Evolutionary conservation across 2,888 invertebrate genomes (phyloP).

Genomic region (Hirtodrosophila histrioides): DNA sequence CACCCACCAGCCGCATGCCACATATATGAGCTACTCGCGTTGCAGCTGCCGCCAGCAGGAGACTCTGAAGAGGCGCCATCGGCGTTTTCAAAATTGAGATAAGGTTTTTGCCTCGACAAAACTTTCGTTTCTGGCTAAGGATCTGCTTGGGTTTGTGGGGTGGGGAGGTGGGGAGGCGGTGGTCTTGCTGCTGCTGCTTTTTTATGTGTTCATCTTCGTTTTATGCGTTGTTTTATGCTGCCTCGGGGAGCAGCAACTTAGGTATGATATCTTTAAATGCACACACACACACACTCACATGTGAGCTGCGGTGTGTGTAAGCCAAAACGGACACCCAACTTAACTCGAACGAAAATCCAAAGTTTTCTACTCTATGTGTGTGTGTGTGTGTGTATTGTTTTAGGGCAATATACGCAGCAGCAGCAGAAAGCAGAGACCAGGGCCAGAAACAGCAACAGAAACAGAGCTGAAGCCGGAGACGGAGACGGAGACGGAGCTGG

Average conservation of each 20-base stretch:
- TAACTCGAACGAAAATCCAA: constrained; percentile 42
- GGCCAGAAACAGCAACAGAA: constrained; percentile 11
- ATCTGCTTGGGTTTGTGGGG: constrained; percentile 30
- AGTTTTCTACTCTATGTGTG: constrained; percentile 32
- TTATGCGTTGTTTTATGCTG: constrained; percentile 67
- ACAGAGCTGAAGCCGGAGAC: constrained; percentile 3
- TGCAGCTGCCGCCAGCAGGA: no score
- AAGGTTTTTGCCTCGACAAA: constrained; percentile 84
- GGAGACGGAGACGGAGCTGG: neutral
- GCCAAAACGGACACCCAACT: constrained; percentile 71
- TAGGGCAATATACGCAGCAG: constrained; percentile 48
- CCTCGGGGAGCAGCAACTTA: constrained; percentile 68
- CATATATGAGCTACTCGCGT: no score
- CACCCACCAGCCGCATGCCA: neutral
- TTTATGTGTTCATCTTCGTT: constrained; percentile 39
- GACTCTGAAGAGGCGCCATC: constrained; percentile 9
- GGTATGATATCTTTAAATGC: constrained; percentile 81
- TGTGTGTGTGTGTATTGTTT: constrained; percentile 49
- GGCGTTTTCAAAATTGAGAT: constrained; percentile 82
- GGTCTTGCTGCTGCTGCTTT: constrained; percentile 28
- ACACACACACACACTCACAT: constrained; percentile 45
- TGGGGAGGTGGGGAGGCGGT: neutral
- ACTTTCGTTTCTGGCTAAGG: constrained; percentile 74
- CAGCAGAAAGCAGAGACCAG: constrained; percentile 39
- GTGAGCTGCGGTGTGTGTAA: constrained; percentile 37